Base-by-base conservation (phyloP, 92 coral and sea anemone genomes). In the Porites rus region DNA sequence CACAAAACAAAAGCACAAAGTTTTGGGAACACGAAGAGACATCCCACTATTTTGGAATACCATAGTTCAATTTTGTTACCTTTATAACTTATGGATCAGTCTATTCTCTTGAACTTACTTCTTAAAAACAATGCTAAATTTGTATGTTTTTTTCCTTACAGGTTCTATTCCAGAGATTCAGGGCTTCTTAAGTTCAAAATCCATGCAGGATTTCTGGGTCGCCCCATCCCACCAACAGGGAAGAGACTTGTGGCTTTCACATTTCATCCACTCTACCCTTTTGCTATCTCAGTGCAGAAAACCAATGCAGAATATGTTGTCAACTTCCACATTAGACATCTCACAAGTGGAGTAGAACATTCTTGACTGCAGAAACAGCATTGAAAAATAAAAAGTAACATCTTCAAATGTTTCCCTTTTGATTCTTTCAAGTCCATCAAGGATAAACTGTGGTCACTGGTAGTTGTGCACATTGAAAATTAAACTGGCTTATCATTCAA, bases 291-390 rank as follows among this genome's bases (percentile, higher is more conserved):
- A 43, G 99, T 97, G 50, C 99, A 97, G 76, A 95, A 98, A 70
- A 97, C 99, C n/a, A 97, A 97, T 84, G 94, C 99, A 72, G 99
- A 97, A 72, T 97, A 97, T 93, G 99, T 97, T n/a, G 99, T 97
- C 66, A 97, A 97, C 82, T 97, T 97, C 84, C 99, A 97, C 84
- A 97, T 97, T 74, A 84, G 99, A 54, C 99, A 97, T 87, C 87
- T 88, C 63, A 86, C 95, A 18, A 86, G 84, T 22, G 90, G 96
- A n/a, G 81, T 96, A 4, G 99, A 97, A 73, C 99, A 97, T 89
- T 86, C 96, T 82, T 97, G 74, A 84, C 19, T 28, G 18, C 1
- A 51, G 61, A 56, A 10, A 56, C 61, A 56, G 11, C 16, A 56
- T 14, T 56, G 61, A 10, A 10, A 54, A 54, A 54, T 54, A 16